These are phyloP conservation scores for Rhinichthys klamathensis DNA, from an alignment of 2,113 vertebrate species.

Conservation along the genomic window DNA sequence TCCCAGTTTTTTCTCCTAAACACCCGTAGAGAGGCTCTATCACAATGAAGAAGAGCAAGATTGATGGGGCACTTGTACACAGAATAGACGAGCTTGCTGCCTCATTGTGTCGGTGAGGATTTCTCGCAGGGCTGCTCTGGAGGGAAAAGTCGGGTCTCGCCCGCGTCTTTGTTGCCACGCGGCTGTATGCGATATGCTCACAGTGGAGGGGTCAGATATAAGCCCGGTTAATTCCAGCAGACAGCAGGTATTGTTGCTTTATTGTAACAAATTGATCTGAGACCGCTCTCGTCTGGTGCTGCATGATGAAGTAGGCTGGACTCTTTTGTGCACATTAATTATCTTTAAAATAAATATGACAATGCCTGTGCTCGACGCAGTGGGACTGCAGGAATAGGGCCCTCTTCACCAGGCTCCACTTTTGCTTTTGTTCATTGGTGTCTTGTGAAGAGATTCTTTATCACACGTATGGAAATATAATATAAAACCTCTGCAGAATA, in stretches of 20 bases:
- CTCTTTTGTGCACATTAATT: slow-evolving; percentile 59
- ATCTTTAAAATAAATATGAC: slow-evolving; percentile 61
- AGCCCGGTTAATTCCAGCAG: slow-evolving; percentile 45
- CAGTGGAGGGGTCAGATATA: slow-evolving; percentile 26
- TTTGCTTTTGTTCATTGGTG: slow-evolving; percentile 20
- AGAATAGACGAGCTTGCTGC: slow-evolving; percentile 3
- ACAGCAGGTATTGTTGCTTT: slow-evolving; percentile 54
- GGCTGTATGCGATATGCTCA: slow-evolving; percentile 1
- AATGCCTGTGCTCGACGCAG: slow-evolving; percentile 30
- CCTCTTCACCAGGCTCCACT: slow-evolving; percentile 18
- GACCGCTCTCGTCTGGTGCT: slow-evolving; percentile 27
- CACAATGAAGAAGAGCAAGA: slow-evolving; percentile 30
- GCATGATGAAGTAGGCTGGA: slow-evolving; percentile 41
- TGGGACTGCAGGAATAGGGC: neutral
- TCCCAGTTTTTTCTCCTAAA: slow-evolving; percentile 17
- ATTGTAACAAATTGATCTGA: slow-evolving; percentile 55
- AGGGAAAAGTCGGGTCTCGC: slow-evolving; percentile 9
- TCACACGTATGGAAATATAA: slow-evolving; percentile 37
- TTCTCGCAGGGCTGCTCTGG: slow-evolving; percentile 16
- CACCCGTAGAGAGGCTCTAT: slow-evolving; percentile 39
- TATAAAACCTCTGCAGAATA: slow-evolving; percentile 28
- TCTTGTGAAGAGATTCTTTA: slow-evolving; percentile 43
- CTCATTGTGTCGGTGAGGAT: slow-evolving; percentile 24
- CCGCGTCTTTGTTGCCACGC: slow-evolving; percentile 15
- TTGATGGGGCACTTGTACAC: neutral